Evolutionary conservation across 2,113 vertebrate species (phyloP).

Genomic region (Coturnix japonica): DNA sequence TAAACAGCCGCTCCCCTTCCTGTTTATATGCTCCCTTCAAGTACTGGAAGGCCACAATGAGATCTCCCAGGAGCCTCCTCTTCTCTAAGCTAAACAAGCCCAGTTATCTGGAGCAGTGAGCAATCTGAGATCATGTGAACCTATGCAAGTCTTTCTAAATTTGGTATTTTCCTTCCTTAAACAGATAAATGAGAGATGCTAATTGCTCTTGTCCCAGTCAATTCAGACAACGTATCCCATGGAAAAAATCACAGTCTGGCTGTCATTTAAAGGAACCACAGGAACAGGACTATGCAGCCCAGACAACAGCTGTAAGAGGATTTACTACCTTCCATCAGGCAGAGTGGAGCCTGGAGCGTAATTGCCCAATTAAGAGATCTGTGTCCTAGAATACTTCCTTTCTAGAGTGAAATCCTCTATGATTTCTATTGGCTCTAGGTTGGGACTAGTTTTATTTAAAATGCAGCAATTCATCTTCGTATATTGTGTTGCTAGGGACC

Average conservation of each 20-base stretch:
- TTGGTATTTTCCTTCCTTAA: background rate
- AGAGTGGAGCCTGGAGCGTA: background rate
- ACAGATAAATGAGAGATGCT: background rate
- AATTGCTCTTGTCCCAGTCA: background rate
- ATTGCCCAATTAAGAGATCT: background rate
- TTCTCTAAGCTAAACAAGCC: no score
- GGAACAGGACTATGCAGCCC: background rate
- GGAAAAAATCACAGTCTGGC: background rate
- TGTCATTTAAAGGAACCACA: background rate
- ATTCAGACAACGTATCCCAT: background rate
- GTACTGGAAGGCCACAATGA: no score
- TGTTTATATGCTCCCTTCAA: no score
- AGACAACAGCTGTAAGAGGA: conserved; percentile 23
- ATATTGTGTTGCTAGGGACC: background rate
- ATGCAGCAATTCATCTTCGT: conserved; percentile 26
- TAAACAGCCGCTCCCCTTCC: no score
- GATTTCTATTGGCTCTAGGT: background rate
- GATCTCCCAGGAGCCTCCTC: no score
- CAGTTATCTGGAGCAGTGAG: background rate
- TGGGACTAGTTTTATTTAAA: background rate
- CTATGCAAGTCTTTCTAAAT: background rate
- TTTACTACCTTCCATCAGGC: conserved; percentile 21
- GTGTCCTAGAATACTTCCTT: background rate
- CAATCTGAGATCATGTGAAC: background rate
- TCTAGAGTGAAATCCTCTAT: background rate